These are phyloP conservation scores for Chloroclysta siterata DNA, from an alignment of 2,888 invertebrate genomes.

Conservation along the genomic window DNA sequence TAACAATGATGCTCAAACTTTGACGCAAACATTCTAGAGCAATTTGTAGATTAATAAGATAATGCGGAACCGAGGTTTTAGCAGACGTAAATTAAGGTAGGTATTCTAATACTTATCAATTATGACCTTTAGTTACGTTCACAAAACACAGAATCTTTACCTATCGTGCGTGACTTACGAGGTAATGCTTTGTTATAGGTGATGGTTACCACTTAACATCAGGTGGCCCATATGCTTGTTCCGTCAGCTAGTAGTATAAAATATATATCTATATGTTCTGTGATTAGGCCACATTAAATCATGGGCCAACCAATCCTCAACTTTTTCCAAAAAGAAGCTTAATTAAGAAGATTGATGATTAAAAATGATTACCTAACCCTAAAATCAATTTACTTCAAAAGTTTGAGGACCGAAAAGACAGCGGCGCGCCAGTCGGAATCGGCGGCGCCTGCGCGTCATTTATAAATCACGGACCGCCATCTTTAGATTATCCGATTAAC, in stretches of 20 bases:
- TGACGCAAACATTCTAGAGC: background rate
- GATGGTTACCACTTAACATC: too few species aligned
- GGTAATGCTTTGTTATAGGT: too few species aligned
- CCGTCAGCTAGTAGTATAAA: too few species aligned
- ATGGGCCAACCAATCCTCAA: background rate
- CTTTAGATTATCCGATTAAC: constrained; percentile 78
- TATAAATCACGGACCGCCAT: constrained; percentile 74
- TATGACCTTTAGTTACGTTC: too few species aligned
- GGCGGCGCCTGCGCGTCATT: constrained; percentile 71
- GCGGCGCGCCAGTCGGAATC: constrained; percentile 53
- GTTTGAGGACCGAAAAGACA: constrained; percentile 60
- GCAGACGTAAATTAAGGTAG: too few species aligned
- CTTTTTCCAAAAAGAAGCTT: background rate
- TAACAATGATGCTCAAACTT: constrained; percentile 54
- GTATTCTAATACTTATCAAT: too few species aligned
- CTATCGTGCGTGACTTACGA: too few species aligned
- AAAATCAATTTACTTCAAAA: constrained; percentile 38
- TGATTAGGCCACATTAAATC: too few species aligned
- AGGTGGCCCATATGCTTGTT: too few species aligned
- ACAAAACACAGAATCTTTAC: too few species aligned
- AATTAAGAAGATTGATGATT: background rate
- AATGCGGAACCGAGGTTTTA: background rate
- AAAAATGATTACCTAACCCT: background rate
- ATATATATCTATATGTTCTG: too few species aligned
- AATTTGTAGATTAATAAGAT: background rate